These are phyloP conservation scores for Nothoprocta perdicaria DNA, from an alignment of 2,113 vertebrate species.

Conservation along the genomic window DNA sequence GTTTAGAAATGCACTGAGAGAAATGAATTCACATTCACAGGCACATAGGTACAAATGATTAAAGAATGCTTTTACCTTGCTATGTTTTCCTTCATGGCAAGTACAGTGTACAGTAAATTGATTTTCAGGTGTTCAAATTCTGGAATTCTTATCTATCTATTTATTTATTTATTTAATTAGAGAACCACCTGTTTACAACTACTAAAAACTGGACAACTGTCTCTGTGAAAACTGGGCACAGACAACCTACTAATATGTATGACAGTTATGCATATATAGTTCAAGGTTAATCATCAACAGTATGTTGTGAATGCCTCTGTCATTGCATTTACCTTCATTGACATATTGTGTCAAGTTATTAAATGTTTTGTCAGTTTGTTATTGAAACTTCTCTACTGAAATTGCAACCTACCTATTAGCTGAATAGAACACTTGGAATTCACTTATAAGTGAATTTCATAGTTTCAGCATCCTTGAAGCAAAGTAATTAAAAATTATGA, in stretches of 20 bases:
- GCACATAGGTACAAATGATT: fast-evolving
- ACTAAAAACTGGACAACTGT: background rate
- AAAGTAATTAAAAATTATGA: background rate
- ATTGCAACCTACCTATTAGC: fast-evolving
- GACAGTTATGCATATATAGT: fast-evolving
- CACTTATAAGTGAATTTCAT: background rate
- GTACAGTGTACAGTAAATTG: background rate
- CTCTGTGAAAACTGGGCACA: background rate
- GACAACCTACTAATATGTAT: background rate
- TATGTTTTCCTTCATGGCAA: background rate
- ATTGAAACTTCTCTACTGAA: background rate
- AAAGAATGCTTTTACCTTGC: background rate
- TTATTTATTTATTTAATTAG: background rate
- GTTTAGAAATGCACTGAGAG: background rate
- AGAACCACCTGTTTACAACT: background rate
- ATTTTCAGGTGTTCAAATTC: background rate
- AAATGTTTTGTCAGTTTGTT: background rate
- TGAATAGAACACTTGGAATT: background rate
- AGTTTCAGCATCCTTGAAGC: background rate
- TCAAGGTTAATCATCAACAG: background rate
- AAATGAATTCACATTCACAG: background rate
- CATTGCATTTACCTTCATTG: background rate
- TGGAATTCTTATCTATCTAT: background rate
- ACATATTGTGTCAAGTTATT: background rate
- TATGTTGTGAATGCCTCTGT: background rate